Conservation (phyloP, 2,888 invertebrate genomes). For the Conistra vaccinii region DNA sequence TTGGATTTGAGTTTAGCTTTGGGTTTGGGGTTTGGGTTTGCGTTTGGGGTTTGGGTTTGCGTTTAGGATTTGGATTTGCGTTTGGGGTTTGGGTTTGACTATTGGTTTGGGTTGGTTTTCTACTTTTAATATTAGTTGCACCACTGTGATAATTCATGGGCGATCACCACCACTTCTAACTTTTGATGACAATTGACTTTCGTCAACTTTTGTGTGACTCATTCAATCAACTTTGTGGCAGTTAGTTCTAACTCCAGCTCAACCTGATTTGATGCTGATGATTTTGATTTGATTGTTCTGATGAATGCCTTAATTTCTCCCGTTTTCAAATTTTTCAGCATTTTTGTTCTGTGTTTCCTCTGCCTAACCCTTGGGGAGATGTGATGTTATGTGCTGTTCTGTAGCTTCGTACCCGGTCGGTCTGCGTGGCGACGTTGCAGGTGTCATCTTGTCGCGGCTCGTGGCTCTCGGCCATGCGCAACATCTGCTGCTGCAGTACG, state of each 20-base stretch:
- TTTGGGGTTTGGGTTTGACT: too few relatives aligned
- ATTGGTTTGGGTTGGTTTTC: too few relatives aligned
- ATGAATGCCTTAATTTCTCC: background rate
- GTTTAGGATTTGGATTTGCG: too few relatives aligned
- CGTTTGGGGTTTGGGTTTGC: too few relatives aligned
- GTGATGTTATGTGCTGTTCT: background rate
- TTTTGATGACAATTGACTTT: background rate
- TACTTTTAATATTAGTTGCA: background rate
- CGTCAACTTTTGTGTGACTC: background rate
- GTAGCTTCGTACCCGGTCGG: slow-evolving; percentile 93
- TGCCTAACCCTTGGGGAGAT: background rate
- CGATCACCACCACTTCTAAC: background rate
- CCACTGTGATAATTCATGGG: background rate
- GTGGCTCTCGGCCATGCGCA: slow-evolving; percentile 89
- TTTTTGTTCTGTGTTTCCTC: background rate
- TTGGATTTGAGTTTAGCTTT: too few relatives aligned
- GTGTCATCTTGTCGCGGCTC: slow-evolving; percentile 90
- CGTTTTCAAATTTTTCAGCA: background rate
- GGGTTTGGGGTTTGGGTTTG: too few relatives aligned
- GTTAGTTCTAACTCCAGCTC: background rate
- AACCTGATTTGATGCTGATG: too few relatives aligned
- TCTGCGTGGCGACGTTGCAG: slow-evolving; percentile 96
- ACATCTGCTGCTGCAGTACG: slow-evolving; percentile 94
- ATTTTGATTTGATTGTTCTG: too few relatives aligned
- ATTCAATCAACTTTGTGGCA: background rate